Evolutionary conservation across 2,797 vertebrate genomes (phyloP).

Genomic region (Sebastes goodei): DNA sequence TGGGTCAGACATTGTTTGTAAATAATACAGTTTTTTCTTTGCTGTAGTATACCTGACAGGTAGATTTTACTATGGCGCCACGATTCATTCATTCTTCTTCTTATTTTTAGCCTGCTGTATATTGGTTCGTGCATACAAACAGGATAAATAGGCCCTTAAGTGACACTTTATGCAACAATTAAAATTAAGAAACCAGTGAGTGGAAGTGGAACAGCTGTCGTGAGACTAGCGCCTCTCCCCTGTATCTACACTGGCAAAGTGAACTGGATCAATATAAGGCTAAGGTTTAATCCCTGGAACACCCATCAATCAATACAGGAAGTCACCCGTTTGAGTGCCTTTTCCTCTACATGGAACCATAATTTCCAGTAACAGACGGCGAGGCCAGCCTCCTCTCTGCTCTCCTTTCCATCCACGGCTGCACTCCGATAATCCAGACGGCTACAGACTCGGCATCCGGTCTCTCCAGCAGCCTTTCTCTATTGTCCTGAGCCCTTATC

Average conservation of each 20-base stretch:
- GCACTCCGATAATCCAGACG: slow-evolving; percentile 63
- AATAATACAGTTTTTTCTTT: slow-evolving; percentile 19
- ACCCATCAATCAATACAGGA: slow-evolving; percentile 75
- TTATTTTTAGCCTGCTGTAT: neutral
- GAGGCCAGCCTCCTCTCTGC: slow-evolving; percentile 29
- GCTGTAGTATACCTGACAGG: neutral
- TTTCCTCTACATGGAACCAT: slow-evolving; percentile 50
- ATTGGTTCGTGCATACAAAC: neutral
- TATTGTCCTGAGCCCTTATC: slow-evolving; percentile 66
- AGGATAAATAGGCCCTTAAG: neutral
- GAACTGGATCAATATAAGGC: slow-evolving; percentile 68
- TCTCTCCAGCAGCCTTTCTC: slow-evolving; percentile 28
- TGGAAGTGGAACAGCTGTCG: slow-evolving; percentile 14
- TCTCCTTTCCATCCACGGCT: slow-evolving; percentile 45
- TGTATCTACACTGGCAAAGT: slow-evolving; percentile 19
- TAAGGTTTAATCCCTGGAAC: slow-evolving; percentile 73
- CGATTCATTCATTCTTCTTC: neutral
- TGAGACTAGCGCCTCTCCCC: neutral
- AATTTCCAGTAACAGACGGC: slow-evolving; percentile 49
- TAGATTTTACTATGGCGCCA: neutral
- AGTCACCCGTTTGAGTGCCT: slow-evolving; percentile 66
- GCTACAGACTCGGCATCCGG: slow-evolving; percentile 33
- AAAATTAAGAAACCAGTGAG: slow-evolving; percentile 8
- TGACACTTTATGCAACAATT: slow-evolving; percentile 13
- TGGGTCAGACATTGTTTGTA: slow-evolving; percentile 33